Evolutionary conservation across 2,888 invertebrate species (phyloP).

Genomic region (Folsomia candida): DNA sequence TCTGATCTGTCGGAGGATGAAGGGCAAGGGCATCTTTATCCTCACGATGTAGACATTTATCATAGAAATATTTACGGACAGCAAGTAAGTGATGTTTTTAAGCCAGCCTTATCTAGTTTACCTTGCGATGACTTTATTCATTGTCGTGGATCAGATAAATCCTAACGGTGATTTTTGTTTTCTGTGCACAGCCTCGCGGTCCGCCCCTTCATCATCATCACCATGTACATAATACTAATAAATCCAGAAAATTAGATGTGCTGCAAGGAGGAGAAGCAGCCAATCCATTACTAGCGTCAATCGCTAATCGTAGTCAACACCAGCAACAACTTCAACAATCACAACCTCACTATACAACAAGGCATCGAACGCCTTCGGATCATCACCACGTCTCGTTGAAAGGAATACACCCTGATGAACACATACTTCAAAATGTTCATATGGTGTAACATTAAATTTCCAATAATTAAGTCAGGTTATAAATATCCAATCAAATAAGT

Average conservation of each 20-base stretch:
- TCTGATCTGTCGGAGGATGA: slow-evolving; percentile 51
- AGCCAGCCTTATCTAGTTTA: neutral
- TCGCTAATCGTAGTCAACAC: slow-evolving; percentile 44
- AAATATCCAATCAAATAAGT: slow-evolving; percentile 15
- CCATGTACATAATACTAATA: slow-evolving; percentile 41
- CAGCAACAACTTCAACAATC: slow-evolving; percentile 25
- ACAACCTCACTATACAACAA: slow-evolving; percentile 39
- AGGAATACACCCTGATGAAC: slow-evolving; percentile 49
- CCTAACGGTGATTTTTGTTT: no score
- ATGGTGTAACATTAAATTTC: slow-evolving; percentile 47
- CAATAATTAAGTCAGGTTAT: slow-evolving; percentile 2
- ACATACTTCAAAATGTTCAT: slow-evolving; percentile 50
- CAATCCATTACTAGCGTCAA: slow-evolving; percentile 43
- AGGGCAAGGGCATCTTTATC: slow-evolving; percentile 46
- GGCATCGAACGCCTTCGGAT: slow-evolving; percentile 46
- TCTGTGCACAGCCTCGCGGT: slow-evolving; percentile 41
- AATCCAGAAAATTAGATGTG: slow-evolving; percentile 46
- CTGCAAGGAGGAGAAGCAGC: slow-evolving; percentile 47
- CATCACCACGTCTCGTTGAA: slow-evolving; percentile 50
- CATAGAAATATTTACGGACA: slow-evolving; percentile 48
- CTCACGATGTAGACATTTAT: slow-evolving; percentile 50
- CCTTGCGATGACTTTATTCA: no score
- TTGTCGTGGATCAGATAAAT: slow-evolving; percentile 7
- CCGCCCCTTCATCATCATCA: slow-evolving; percentile 45
- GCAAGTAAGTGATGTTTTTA: slow-evolving; percentile 48